Percentiles rank a stretch among this genome's conserved stretches.
Evolutionary conservation across 2,797 vertebrate species (phyloP).

Genomic region (Chromobotia macracanthus): DNA sequence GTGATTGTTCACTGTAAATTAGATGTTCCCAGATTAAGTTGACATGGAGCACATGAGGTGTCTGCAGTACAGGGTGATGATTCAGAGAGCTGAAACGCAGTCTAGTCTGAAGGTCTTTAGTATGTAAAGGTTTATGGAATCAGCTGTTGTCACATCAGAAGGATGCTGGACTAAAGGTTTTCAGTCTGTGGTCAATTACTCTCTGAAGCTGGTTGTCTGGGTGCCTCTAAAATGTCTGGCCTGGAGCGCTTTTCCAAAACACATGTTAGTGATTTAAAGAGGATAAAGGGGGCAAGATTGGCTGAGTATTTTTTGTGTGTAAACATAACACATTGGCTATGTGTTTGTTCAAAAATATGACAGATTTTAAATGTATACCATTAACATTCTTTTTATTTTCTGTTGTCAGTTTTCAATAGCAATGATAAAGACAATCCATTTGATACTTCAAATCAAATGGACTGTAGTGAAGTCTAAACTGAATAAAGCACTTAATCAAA

Average conservation of each 20-base stretch:
- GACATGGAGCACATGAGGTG: conserved; percentile 17
- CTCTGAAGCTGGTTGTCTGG: conserved; percentile 56
- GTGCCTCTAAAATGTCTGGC: conserved; percentile 59
- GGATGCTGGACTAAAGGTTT: conserved; percentile 26
- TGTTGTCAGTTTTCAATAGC: conserved; percentile 1
- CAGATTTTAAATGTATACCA: background rate
- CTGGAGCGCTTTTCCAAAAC: conserved; percentile 65
- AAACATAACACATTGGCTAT: conserved; percentile 14
- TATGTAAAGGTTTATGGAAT: conserved; percentile 28
- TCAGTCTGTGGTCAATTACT: conserved; percentile 58
- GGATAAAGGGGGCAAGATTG: conserved; percentile 42
- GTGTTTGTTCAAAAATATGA: background rate
- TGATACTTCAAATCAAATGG: background rate
- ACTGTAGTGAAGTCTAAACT: background rate
- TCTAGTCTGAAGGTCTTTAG: conserved; percentile 19
- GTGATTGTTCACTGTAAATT: conserved; percentile 6
- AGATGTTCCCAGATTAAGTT: conserved; percentile 23
- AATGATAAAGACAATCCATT: background rate
- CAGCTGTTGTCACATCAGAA: conserved; percentile 49
- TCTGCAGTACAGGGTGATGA: background rate
- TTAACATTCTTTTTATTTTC: background rate
- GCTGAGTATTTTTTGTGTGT: conserved; percentile 35
- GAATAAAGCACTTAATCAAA: background rate
- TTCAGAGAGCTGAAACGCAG: conserved; percentile 2
- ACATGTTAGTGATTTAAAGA: conserved; percentile 57